These are phyloP conservation scores for Imbricaverruca yamaguchii DNA, from an alignment of 2,888 invertebrate genomes.

Conservation along the genomic window DNA sequence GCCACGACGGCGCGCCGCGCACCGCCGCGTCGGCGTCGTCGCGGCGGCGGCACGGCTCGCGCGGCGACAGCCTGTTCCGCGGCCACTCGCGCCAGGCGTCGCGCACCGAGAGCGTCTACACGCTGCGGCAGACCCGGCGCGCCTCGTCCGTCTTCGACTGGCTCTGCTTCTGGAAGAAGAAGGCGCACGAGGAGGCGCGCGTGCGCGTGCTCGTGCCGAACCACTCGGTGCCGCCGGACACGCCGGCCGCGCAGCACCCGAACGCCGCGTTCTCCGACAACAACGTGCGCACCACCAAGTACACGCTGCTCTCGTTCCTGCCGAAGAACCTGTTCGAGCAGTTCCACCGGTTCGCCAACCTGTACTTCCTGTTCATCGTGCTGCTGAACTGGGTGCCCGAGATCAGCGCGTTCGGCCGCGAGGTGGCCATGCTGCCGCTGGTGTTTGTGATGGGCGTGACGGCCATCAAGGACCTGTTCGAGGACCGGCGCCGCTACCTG, in stretches of 20 bases:
- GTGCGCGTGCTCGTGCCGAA: conserved; percentile 66
- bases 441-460: conserved; percentile 90
- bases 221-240: conserved; percentile 72
- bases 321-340: conserved; percentile 95
- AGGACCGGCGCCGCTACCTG: conserved; percentile 77
- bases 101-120: conserved; percentile 81
- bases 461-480: conserved; percentile 88
- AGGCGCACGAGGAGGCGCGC: conserved; percentile 48
- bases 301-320: conserved; percentile 84
- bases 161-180: conserved; percentile 38
- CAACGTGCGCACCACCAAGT: conserved; percentile 86
- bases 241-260: conserved; percentile 69
- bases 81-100: conserved; percentile 82
- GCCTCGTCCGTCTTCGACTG: conserved; percentile 35
- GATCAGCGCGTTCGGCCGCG: conserved; percentile 90
- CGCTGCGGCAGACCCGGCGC: conserved; percentile 58
- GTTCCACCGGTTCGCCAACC: conserved; percentile 93
- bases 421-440: conserved; percentile 90
- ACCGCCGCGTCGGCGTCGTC: conserved; percentile 22
- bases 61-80: conserved; percentile 26
- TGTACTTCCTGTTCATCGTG: conserved; percentile 95
- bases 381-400: conserved; percentile 91
- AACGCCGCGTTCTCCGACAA: conserved; percentile 75
- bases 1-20: conserved; percentile 55
- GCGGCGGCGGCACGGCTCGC: conserved; percentile 1